Evolutionary conservation across 2,113 vertebrate genomes (phyloP).

Genomic region (Melozone crissalis): DNA sequence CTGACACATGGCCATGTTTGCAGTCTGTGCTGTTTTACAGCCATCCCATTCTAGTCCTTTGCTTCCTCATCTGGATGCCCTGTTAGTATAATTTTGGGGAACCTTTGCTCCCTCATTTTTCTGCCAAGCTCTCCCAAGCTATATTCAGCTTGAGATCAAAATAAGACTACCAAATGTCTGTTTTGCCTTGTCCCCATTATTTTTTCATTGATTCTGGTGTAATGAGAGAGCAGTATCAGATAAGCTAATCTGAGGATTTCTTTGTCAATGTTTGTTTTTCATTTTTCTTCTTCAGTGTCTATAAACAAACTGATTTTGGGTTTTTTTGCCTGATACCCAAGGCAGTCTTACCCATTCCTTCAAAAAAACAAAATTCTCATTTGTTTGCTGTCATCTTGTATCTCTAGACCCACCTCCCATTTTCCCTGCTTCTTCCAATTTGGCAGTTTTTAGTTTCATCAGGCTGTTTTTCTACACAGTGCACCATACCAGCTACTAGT

Average conservation of each 20-base stretch:
- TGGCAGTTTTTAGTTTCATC: not conserved
- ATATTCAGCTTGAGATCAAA: not conserved
- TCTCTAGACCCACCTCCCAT: not conserved
- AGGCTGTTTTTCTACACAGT: not conserved
- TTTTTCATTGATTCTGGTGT: not conserved
- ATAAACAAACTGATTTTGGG: not conserved
- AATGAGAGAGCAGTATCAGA: not conserved
- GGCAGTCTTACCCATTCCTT: not conserved
- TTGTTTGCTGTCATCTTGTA: not conserved
- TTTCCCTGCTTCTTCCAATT: not conserved
- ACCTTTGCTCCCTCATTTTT: not conserved
- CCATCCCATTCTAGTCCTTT: not conserved
- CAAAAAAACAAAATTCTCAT: not conserved
- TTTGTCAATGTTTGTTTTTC: not conserved
- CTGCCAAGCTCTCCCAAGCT: not conserved
- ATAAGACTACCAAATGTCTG: not conserved
- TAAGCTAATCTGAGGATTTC: not conserved
- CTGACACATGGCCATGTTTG: not conserved
- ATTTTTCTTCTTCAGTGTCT: not conserved
- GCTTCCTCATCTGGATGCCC: not conserved
- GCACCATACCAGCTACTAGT: fast-evolving
- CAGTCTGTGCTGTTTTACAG: not conserved
- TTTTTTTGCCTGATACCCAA: not conserved
- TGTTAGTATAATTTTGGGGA: not conserved
- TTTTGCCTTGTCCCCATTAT: not conserved